These are phyloP conservation scores for Cebus imitator DNA, from an alignment of 2,113 vertebrate genomes.

Conservation along the genomic window DNA sequence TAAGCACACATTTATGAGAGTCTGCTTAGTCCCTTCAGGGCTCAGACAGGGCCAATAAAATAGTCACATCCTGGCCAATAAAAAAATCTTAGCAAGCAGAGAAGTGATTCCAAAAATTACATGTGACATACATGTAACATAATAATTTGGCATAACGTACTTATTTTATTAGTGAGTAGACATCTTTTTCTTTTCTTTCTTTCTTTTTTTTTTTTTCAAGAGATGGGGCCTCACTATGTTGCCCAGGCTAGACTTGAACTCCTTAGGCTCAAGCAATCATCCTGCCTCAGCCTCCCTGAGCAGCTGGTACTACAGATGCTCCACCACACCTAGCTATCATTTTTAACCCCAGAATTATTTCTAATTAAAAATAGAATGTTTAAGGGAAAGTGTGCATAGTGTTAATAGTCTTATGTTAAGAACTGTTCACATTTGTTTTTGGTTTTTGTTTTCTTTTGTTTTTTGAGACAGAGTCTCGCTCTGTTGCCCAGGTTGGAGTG, in stretches of 20 bases:
- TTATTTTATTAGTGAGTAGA: neutral
- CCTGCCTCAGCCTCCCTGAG: neutral
- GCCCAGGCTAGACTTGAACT: neutral
- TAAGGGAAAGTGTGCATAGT: neutral
- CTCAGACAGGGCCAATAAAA: neutral
- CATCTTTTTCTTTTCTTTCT: neutral
- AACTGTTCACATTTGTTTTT: neutral
- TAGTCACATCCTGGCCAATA: neutral
- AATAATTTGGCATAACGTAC: neutral
- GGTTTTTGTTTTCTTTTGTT: too few species aligned
- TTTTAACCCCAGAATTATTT: neutral
- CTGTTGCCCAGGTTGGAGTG: too few species aligned
- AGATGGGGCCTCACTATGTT: neutral
- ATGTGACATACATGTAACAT: neutral
- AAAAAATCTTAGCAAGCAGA: neutral
- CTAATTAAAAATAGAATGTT: neutral
- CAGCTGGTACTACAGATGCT: neutral
- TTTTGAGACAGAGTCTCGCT: too few species aligned
- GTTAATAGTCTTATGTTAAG: conserved; percentile 1
- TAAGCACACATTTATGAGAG: neutral
- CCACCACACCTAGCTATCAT: neutral
- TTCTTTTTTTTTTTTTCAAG: neutral
- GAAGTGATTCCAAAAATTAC: neutral
- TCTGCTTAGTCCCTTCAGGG: neutral
- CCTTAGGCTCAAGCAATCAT: neutral